These are phyloP conservation scores for Eupeodes luniger DNA, from an alignment of 2,888 invertebrate species.

Conservation along the genomic window DNA sequence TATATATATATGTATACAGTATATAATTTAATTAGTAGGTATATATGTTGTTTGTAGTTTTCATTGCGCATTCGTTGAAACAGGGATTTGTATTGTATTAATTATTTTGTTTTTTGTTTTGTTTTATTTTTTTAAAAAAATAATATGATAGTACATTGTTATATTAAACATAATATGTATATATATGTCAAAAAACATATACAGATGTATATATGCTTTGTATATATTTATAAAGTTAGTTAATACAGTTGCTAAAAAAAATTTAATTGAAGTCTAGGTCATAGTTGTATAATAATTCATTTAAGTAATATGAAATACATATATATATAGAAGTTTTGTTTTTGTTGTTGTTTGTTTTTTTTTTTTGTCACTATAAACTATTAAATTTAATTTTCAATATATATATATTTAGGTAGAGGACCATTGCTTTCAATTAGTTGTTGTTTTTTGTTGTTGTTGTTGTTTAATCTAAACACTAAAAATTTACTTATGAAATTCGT, in stretches of 20 bases:
- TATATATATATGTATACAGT: slow-evolving; percentile 62
- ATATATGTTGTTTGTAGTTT: slow-evolving; percentile 76
- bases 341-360: slow-evolving; percentile 11
- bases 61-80: slow-evolving; percentile 77
- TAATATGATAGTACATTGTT: slow-evolving; percentile 67
- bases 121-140: slow-evolving; percentile 42
- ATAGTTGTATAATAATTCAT: slow-evolving; percentile 69
- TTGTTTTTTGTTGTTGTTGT: slow-evolving; percentile 43
- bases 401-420: slow-evolving; percentile 73
- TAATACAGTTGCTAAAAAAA: slow-evolving; percentile 60
- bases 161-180: slow-evolving; percentile 71
- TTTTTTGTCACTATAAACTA: slow-evolving; percentile 60
- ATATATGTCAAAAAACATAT: slow-evolving; percentile 76
- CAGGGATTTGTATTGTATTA: slow-evolving; percentile 74
- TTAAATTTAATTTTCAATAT: slow-evolving; percentile 54
- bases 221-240: slow-evolving; percentile 70
- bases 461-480: slow-evolving; percentile 47
- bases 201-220: slow-evolving; percentile 72
- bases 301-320: slow-evolving; percentile 59
- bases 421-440: slow-evolving; percentile 75
- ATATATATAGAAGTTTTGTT: slow-evolving; percentile 47
- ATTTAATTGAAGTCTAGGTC: slow-evolving; percentile 71
- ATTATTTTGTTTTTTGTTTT: slow-evolving; percentile 43
- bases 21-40: slow-evolving; percentile 70
- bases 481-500: slow-evolving; percentile 68